A percentile compares a stretch with the other conserved stretches of the same genome.
Evolutionary conservation across 2,888 invertebrate genomes (phyloP).

Genomic region (Drosophila emarginata): DNA sequence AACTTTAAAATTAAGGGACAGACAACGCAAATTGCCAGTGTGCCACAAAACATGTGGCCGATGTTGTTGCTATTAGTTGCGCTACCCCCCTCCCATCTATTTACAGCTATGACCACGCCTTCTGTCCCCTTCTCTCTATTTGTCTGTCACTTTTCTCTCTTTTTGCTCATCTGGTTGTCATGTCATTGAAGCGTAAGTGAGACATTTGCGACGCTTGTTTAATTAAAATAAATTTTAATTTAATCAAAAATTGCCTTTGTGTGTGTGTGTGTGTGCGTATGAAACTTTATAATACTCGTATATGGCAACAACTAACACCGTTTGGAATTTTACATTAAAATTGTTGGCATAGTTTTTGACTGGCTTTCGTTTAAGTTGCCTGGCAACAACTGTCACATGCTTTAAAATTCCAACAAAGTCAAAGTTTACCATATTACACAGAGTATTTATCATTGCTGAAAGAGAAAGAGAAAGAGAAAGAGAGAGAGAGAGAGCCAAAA

Average conservation of each 20-base stretch:
- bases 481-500: neutral
- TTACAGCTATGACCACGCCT: neutral
- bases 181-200: conserved; percentile 78
- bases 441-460: neutral
- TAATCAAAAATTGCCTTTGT: conserved; percentile 75
- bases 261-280: conserved; percentile 4
- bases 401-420: conserved; percentile 36
- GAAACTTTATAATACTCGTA: neutral
- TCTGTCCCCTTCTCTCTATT: neutral
- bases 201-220: conserved; percentile 79
- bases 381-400: conserved; percentile 40
- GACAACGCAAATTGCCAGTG: conserved; percentile 57
- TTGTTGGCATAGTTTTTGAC: conserved; percentile 70
- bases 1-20: conserved; percentile 28
- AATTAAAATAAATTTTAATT: conserved; percentile 80
- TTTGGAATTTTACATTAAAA: conserved; percentile 71
- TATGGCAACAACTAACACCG: conserved; percentile 39
- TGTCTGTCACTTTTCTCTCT: neutral
- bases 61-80: conserved; percentile 11
- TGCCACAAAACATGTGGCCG: conserved; percentile 63
- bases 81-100: neutral
- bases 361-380: conserved; percentile 23
- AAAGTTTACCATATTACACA: conserved; percentile 26
- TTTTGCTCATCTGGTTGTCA: conserved; percentile 62
- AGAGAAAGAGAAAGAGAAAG: neutral